phyloP scores from a whole-genome alignment of 2,888 invertebrate genomes.

The Philereme vetulata region DNA sequence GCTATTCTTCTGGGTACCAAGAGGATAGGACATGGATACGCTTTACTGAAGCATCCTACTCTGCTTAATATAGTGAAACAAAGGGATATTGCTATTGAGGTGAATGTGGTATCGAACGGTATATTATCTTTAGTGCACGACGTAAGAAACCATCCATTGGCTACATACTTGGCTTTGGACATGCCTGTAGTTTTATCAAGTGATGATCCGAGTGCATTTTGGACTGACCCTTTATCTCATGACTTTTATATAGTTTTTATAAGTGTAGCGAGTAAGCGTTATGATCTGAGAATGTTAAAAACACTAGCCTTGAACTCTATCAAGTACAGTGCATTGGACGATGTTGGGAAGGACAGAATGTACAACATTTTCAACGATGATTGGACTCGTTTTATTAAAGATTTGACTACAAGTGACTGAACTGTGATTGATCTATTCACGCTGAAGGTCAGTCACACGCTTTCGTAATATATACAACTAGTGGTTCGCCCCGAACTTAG shows the following conservation, averaged over 20 bases:
- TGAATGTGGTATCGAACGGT: slow-evolving; percentile 92
- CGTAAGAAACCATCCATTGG: slow-evolving; percentile 90
- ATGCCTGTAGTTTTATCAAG: slow-evolving; percentile 90
- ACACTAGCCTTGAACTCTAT: slow-evolving; percentile 90
- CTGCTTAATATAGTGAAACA: slow-evolving; percentile 82
- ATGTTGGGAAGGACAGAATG: slow-evolving; percentile 49
- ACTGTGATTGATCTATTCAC: background rate
- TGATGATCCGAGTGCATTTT: slow-evolving; percentile 92
- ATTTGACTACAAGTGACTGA: slow-evolving; percentile 41
- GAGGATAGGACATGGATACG: slow-evolving; percentile 91
- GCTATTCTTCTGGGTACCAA: slow-evolving; percentile 89
- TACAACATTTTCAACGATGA: slow-evolving; percentile 51
- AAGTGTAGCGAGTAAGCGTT: slow-evolving; percentile 87
- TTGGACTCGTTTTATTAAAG: slow-evolving; percentile 64
- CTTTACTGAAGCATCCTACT: slow-evolving; percentile 88
- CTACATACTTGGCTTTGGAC: slow-evolving; percentile 85
- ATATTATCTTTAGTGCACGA: slow-evolving; percentile 88
- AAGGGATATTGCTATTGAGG: slow-evolving; percentile 87
- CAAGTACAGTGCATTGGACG: slow-evolving; percentile 83
- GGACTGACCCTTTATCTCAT: slow-evolving; percentile 88
- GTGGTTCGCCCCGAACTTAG: too few species aligned
- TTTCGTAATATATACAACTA: too few species aligned
- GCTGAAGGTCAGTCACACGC: background rate
- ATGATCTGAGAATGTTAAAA: slow-evolving; percentile 89
- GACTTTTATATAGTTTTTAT: slow-evolving; percentile 92